Base-by-base conservation (phyloP, 2,113 vertebrate genomes). In the Mohoua ochrocephala region DNA sequence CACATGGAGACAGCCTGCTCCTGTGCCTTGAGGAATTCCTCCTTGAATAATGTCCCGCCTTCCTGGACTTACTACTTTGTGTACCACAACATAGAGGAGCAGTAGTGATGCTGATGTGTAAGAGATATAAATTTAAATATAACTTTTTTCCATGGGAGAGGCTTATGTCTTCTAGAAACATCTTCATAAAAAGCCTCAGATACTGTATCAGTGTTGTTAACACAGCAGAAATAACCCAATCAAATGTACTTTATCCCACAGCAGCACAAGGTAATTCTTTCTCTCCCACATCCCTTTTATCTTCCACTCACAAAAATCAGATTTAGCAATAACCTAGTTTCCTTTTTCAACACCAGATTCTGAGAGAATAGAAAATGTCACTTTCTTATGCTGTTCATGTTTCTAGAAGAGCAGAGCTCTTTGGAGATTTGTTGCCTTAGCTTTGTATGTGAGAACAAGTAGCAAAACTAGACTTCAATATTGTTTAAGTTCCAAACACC, bases 241-340 rank as follows among this genome's bases (percentile, higher is more conserved):
- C 19, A 57, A 53, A 47, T 54, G 10, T 37, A 23, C 11, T 68
- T 84, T 74, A 45, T 71, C 33, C 42, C 52, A 67, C 12, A 54
- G 41, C 19, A 77, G 19, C 15, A 83, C 53, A 87, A 57, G 8
- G 7, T 65, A 41, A 54, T 88, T 82, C 10, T 30, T 82, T 84
- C 33, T 80, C 11, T 69, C n/a, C 44, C 9, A 52, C 21, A 57
- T 1, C 2, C 3, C 10, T 53, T 87, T 91, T 89, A 77, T 49
- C 53, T 65, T 86, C 13, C 33, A 57, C 17, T 89, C 45, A 77
- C 37, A 81, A 87, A 91, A 94, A 44, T 44, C 11, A 28, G 52
- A 84, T 70, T 89, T 89, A 80, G 10, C 45, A 77, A 65, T 86
- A 92, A 83, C 15, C 22, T 50, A 91, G 28, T 89, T 85, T 85